These are phyloP conservation scores for Amblyopsis hoosieri DNA, from an alignment of 2,797 vertebrate species.

Conservation along the genomic window DNA sequence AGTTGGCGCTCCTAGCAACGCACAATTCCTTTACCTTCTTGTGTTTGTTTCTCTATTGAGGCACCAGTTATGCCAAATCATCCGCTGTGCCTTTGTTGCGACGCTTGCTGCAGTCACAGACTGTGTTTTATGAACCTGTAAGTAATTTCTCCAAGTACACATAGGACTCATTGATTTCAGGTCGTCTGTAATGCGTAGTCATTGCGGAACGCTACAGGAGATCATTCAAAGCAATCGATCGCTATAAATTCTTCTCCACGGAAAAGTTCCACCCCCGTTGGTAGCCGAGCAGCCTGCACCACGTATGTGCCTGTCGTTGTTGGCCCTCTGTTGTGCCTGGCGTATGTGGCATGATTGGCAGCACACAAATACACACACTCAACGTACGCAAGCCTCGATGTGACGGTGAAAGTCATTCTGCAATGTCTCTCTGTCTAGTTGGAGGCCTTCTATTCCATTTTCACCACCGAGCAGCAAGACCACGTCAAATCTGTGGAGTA, in stretches of 20 bases:
- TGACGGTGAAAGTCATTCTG: background rate
- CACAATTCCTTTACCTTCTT: slow-evolving; percentile 23
- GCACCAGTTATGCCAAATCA: slow-evolving; percentile 52
- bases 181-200: slow-evolving; percentile 74
- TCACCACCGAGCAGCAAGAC: slow-evolving; percentile 98
- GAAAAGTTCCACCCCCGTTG: slow-evolving; percentile 69
- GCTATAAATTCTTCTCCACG: slow-evolving; percentile 72
- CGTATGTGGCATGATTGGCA: slow-evolving; percentile 35
- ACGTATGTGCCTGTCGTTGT: slow-evolving; percentile 50
- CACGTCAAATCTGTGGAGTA: slow-evolving; percentile 98
- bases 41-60: slow-evolving; percentile 38
- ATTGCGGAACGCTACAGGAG: slow-evolving; percentile 68
- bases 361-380: slow-evolving; percentile 7
- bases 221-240: slow-evolving; percentile 75
- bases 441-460: slow-evolving; percentile 98
- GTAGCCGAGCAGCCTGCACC: slow-evolving; percentile 60
- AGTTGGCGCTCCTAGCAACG: slow-evolving; percentile 28
- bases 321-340: slow-evolving; percentile 48
- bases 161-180: slow-evolving; percentile 72
- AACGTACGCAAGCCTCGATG: background rate
- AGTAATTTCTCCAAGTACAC: slow-evolving; percentile 71
- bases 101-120: slow-evolving; percentile 66
- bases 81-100: slow-evolving; percentile 52
- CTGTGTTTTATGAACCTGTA: slow-evolving; percentile 72
- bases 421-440: slow-evolving; percentile 77